These are phyloP conservation scores for Caradrina clavipalpis DNA, from an alignment of 2,888 invertebrate genomes.

Conservation along the genomic window DNA sequence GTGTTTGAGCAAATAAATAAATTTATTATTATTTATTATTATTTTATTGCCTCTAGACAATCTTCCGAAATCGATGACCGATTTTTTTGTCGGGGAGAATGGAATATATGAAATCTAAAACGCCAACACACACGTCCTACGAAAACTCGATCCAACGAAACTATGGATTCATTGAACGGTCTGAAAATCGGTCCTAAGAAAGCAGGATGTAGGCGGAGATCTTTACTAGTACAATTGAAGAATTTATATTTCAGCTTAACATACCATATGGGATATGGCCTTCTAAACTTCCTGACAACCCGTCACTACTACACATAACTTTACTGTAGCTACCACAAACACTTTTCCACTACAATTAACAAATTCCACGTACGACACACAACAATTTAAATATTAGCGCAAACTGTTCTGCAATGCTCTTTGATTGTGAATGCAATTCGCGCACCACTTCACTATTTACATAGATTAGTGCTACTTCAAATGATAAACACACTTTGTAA, in stretches of 20 bases:
- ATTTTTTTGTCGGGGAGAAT: too few relatives aligned
- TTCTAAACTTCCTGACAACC: background rate
- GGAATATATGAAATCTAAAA: too few relatives aligned
- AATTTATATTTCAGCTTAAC: background rate
- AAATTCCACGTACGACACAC: background rate
- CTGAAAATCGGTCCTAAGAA: too few relatives aligned
- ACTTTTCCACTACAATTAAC: background rate
- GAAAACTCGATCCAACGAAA: too few relatives aligned
- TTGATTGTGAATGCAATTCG: constrained; percentile 38
- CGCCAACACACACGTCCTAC: too few relatives aligned
- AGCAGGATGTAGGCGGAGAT: too few relatives aligned
- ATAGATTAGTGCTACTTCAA: constrained; percentile 41
- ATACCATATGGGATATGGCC: background rate
- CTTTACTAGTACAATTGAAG: too few relatives aligned
- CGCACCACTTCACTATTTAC: constrained; percentile 36
- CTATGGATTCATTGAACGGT: too few relatives aligned
- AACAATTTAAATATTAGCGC: constrained; percentile 13
- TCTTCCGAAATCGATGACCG: too few relatives aligned
- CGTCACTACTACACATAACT: background rate
- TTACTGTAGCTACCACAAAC: background rate
- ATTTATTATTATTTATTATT: too few relatives aligned
- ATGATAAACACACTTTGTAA: constrained; percentile 2
- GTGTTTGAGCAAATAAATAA: too few relatives aligned
- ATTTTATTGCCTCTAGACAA: too few relatives aligned
- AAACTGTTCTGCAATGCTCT: constrained; percentile 40